phyloP scores from a whole-genome alignment of 2,113 vertebrate genomes.

The Odontophorus gujanensis region DNA sequence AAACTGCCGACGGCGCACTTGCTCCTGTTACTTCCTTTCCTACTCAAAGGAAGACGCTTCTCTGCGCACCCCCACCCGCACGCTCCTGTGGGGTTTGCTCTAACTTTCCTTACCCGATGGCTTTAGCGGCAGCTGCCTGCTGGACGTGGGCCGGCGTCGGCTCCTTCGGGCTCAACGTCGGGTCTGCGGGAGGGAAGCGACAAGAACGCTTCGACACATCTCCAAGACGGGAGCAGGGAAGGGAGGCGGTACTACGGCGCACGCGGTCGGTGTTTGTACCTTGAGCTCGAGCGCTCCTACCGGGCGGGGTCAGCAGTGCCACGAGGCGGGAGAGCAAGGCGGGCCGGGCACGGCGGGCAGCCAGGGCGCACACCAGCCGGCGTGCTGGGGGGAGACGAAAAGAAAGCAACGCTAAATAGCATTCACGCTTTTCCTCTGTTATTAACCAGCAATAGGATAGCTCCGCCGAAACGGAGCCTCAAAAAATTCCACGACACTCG shows the following conservation, averaged over 20 bases:
- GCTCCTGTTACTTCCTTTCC: background rate
- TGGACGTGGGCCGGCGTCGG: slow-evolving; percentile 76
- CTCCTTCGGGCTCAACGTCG: background rate
- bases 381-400: slow-evolving; percentile 63
- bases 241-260: background rate
- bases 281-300: slow-evolving; percentile 31
- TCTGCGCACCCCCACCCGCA: background rate
- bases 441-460: accelerated
- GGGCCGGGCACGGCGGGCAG: slow-evolving; percentile 66
- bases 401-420: too few relatives aligned
- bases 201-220: background rate
- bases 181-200: background rate
- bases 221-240: background rate
- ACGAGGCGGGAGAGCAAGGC: slow-evolving; percentile 80
- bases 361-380: slow-evolving; percentile 80
- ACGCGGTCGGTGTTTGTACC: background rate
- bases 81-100: background rate
- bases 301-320: slow-evolving; percentile 72
- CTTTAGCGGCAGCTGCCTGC: slow-evolving; percentile 86
- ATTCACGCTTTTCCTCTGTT: accelerated
- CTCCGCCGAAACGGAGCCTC: background rate
- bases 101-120: slow-evolving; percentile 69
- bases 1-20: too few relatives aligned
- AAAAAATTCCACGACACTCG: background rate
- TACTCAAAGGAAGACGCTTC: background rate